These are phyloP conservation scores for Meliscaeva auricollis DNA, from an alignment of 2,888 invertebrate species.

Conservation along the genomic window DNA sequence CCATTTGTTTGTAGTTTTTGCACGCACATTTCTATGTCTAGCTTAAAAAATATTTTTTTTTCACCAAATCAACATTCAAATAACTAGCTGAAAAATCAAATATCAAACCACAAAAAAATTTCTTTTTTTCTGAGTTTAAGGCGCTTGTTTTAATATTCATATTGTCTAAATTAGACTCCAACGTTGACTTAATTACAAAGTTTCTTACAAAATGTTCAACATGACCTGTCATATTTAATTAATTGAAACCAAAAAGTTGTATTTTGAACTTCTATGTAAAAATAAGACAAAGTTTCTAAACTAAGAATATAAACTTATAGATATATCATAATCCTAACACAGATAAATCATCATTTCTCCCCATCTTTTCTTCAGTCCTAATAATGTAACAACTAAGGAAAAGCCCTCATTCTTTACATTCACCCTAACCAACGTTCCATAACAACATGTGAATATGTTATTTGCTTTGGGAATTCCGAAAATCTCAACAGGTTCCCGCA, in stretches of 20 bases:
- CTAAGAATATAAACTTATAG: conserved; percentile 41
- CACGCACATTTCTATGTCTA: no score
- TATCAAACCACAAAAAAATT: no score
- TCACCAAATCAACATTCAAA: no score
- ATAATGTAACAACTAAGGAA: neutral
- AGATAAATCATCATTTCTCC: conserved; percentile 69
- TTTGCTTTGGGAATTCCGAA: conserved; percentile 83
- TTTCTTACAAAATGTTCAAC: conserved; percentile 19
- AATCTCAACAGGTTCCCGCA: conserved; percentile 83
- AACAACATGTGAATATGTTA: conserved; percentile 82
- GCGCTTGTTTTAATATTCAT: no score
- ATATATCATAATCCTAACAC: conserved; percentile 62
- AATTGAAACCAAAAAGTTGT: conserved; percentile 65
- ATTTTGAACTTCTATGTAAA: conserved; percentile 31
- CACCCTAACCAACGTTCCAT: conserved; percentile 65
- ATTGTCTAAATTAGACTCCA: neutral
- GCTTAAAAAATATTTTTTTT: no score
- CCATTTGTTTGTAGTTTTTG: no score
- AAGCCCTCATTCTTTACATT: conserved; percentile 22
- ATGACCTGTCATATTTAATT: conserved; percentile 72
- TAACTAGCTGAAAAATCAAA: no score
- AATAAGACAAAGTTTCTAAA: conserved; percentile 11
- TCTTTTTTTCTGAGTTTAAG: no score
- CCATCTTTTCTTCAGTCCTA: conserved; percentile 14
- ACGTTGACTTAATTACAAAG: conserved; percentile 13